Base-by-base conservation (phyloP, 2,113 vertebrate genomes). In the Elachura formosa region DNA sequence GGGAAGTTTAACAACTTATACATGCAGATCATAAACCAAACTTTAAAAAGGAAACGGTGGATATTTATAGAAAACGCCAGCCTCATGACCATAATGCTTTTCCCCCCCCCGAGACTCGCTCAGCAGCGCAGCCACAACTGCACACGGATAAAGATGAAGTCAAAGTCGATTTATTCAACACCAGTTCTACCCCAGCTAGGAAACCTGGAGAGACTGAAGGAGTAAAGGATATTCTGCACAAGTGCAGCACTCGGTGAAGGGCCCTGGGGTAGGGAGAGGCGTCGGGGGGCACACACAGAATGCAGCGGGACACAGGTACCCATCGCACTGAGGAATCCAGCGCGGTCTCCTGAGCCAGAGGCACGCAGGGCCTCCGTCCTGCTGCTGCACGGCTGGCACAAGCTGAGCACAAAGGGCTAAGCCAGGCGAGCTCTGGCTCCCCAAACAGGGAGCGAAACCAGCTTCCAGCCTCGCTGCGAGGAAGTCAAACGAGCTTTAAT, bases 401-500 rank as follows among this genome's bases (percentile, higher is more conserved):
- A 91, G 96, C 97, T 96, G 95, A 98, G 97, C 98, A 97, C 98
- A 99, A 99, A 99, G 98, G 98, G 97, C 90, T 82, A 93, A 96
- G 97, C 97, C 90, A 98, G 81, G 96, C 97, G 95, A 97, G 98
- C 98, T 98, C 92, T 96, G 97, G 96, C 73, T 97, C 97, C 98
- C 97, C 98, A 98, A 98, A 98, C 93, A 97, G 97, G 97, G 97
- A 98, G 96, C 74, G 97, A 98, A 87, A 98, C 69, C 97, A 96
- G 98, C 98, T 98, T 94, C 86, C 93, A 93, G 98, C 97, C 97
- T 97, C 97, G 11, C 97, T 89, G 92, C 97, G 93, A 98, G 97
- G 96, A 97, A 99, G 98, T 98, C 98, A 98, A 99, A 98, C 97
- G 98, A 98, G 98, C 98, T 98, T 99, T 98, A 98, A 99, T 99